These are phyloP conservation scores for Drosophila limbata DNA, from an alignment of 2,888 invertebrate species.

Conservation along the genomic window DNA sequence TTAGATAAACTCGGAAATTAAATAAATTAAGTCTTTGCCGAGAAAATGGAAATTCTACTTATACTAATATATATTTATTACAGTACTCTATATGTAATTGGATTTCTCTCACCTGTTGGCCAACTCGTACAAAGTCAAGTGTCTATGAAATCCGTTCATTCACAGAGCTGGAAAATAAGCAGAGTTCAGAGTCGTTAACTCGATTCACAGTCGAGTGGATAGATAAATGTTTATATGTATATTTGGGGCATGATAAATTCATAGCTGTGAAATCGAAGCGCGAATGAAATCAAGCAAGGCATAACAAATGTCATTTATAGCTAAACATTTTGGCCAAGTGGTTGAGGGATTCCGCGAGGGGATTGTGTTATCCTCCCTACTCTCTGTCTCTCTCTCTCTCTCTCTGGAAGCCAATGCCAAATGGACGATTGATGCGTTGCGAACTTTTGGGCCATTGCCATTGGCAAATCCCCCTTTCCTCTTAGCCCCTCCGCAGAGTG, in stretches of 20 bases:
- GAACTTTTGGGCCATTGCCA: conserved; percentile 62
- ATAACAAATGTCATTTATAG: conserved; percentile 79
- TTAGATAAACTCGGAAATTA: background rate
- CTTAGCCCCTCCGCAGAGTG: background rate
- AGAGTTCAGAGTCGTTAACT: conserved; percentile 41
- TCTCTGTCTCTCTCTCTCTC: background rate
- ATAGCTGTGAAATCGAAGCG: conserved; percentile 61
- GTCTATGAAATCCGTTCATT: conserved; percentile 15
- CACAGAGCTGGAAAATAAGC: conserved; percentile 34
- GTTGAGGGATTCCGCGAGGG: background rate
- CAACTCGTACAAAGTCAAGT: conserved; percentile 3
- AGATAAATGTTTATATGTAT: conserved; percentile 54
- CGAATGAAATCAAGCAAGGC: conserved; percentile 74
- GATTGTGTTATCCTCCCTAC: background rate
- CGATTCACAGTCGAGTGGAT: conserved; percentile 47
- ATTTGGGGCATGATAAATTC: conserved; percentile 62
- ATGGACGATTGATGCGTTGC: conserved; percentile 76
- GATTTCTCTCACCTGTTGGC: background rate
- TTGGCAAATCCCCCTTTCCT: conserved; percentile 36
- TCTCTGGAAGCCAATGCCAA: conserved; percentile 44
- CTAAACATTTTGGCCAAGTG: conserved; percentile 55
- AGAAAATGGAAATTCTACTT: background rate
- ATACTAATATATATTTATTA: background rate
- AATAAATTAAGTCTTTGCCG: background rate
- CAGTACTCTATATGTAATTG: background rate